Evolutionary conservation across 2,113 vertebrate genomes (phyloP), one percentile per base, ranked within the genome.

Genomic region (Picathartes gymnocephalus): DNA sequence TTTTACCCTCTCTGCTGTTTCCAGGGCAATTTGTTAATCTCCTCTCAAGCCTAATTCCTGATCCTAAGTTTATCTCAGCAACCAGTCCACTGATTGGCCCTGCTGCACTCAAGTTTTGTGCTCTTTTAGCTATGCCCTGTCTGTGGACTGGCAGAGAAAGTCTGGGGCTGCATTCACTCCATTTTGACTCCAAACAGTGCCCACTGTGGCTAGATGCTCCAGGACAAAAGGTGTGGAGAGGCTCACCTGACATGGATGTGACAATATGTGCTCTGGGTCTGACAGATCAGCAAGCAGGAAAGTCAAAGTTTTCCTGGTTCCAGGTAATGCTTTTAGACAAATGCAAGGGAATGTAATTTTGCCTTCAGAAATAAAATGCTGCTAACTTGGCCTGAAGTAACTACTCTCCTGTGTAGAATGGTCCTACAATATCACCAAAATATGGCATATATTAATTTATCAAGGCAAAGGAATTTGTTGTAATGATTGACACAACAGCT

Each of bases 1-100:
- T 93, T 90, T 73, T 74, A 56, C 57, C 87, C 35, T 68, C 76
- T 92, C 81, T 50, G 72, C 33, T 71, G 24, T 76, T 96, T 82
- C 33, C 19, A 40, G 62, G 80, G 11, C 61, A 89, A 94, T 95
- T 93, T 97, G 93, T 92, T 95, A 91, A 92, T 94, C 77, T 97
- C 94, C 80, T 87, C 64, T 94, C 91, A 90, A 88, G 40, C 51
- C 30, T 96, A 96, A 97, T 95, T 96, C 51, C 83, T 95, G 81
- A 82, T 51, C 57, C 45, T 86, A 81, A 82, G 4, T 96, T 97
- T 95, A 15, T 74, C 87, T 91, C 84, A 93, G 68, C 64, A 95
- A 66, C 70, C 86, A 88, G 81, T 95, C 61, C 68, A 31, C 85
- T 48, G 35, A 17, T 77, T 30, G 30, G 50, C 45, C 71, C 81